These are phyloP conservation scores for Solenodon paradoxus DNA, from an alignment of 2,113 vertebrate genomes.

Conservation along the genomic window DNA sequence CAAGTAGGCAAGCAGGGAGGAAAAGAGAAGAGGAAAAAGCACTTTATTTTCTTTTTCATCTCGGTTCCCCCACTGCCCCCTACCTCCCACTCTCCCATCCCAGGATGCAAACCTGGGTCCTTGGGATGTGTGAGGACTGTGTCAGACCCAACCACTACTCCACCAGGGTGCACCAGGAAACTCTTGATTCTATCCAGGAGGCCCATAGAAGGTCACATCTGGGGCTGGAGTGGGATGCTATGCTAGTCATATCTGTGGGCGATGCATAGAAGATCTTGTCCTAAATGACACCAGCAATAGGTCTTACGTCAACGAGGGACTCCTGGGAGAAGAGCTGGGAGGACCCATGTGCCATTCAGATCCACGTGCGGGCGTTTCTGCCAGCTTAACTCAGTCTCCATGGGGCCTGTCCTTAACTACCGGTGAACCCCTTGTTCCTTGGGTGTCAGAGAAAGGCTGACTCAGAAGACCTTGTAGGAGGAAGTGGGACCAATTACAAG, in stretches of 20 bases:
- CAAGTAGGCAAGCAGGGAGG: neutral
- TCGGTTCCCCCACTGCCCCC: too few species aligned
- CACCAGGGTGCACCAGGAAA: too few species aligned
- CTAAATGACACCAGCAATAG: constrained; percentile 10
- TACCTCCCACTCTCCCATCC: too few species aligned
- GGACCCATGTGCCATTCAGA: neutral
- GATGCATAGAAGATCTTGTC: neutral
- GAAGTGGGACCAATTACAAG: constrained; percentile 44
- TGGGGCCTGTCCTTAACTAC: constrained; percentile 56
- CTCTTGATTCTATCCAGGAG: constrained; percentile 11
- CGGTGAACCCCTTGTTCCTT: neutral
- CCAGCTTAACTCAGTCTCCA: neutral
- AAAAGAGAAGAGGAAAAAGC: neutral
- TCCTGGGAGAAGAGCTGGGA: constrained; percentile 31
- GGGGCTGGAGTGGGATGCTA: neutral
- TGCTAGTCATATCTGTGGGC: neutral
- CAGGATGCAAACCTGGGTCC: too few species aligned
- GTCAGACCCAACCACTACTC: too few species aligned
- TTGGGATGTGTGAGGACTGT: too few species aligned
- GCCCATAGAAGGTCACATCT: neutral
- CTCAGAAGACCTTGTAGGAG: constrained; percentile 50
- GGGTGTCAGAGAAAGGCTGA: constrained; percentile 53
- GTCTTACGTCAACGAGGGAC: neutral
- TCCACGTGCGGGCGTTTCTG: neutral
- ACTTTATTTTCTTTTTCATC: neutral